Conservation (phyloP, 2,113 vertebrate species). For the Gyps fulvus region DNA sequence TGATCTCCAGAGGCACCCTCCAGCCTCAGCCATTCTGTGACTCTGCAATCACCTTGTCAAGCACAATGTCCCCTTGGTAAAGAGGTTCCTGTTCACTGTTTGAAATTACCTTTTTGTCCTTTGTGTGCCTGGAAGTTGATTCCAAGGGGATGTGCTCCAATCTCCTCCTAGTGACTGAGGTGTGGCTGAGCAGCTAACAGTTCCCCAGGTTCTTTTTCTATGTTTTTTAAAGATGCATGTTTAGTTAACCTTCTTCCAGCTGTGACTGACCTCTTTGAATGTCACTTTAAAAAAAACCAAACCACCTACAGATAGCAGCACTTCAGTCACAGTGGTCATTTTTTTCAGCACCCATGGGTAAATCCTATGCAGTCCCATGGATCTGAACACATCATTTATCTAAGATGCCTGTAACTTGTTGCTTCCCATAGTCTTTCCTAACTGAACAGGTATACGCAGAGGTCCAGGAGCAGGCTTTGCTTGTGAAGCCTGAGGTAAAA, state of each 20-base stretch:
- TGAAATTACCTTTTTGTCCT: background rate
- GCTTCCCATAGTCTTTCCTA: background rate
- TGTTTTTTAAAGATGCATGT: background rate
- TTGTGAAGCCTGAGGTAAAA: background rate
- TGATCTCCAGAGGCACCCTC: background rate
- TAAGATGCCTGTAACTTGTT: background rate
- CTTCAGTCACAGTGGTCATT: background rate
- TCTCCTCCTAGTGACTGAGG: background rate
- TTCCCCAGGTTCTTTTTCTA: background rate
- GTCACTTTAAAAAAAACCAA: background rate
- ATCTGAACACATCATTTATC: background rate
- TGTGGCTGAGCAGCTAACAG: background rate
- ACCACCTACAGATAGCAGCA: background rate
- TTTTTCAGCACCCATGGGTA: background rate
- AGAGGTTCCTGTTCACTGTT: background rate
- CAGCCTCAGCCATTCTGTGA: background rate
- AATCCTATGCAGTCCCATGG: background rate
- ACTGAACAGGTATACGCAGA: background rate
- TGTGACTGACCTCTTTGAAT: background rate
- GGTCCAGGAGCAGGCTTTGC: background rate
- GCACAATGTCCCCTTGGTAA: background rate
- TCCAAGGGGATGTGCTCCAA: background rate
- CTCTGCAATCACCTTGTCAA: background rate
- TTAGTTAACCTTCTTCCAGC: background rate
- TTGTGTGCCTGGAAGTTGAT: background rate